Evolutionary conservation across 2,888 invertebrate genomes (phyloP), one percentile per base, ranked within the genome.

Genomic region (Brassicogethes aeneus): DNA sequence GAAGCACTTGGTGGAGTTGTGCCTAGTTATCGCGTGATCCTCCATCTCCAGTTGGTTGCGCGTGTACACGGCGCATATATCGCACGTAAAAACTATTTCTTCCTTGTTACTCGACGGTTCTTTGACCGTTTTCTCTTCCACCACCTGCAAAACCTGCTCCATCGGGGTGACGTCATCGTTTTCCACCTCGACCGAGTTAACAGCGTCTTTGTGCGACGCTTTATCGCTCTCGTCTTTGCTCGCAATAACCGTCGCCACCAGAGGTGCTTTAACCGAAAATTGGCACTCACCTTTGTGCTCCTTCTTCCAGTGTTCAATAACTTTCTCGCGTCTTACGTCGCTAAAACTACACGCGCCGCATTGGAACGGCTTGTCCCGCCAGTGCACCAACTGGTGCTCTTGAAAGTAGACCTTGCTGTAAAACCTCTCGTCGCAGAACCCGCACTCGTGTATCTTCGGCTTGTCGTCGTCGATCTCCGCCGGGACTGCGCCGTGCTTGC

Each of bases 371-470:
- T 70, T 70, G 5, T 71, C 48, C 2, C 64, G 60, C 64, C 69
- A 73, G 54, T 77, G 77, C 2, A 64, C 57, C 17, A 69, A 54
- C 3, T 69, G 54, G 51, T 77, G 77, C 33, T 63, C 59, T 12
- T 59, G 61, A n/a, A 71, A 37, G 10, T 56, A 53, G 12, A 52
- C 51, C 3, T 41, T 32, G 34, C 57, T 38, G 47, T 51, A 49
- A 40, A 48, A 55, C 42, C 53, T 53, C 17, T 45, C 47, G n/a
- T 41, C 42, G 42, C 55, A 52, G 32, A 40, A 43, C n/a, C 38
- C 31, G 37, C 50, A 49, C 10, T 17, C 16, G 7, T 45, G 39
- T 16, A 39, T 41, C 3, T 38, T 40, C 16, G 43, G 34, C 12
- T 2, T 17, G 16, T 32, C 14, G 12, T 37, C 1, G 3, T 37